Evolutionary conservation across 2,888 invertebrate species (phyloP).

Genomic region (Erpobdella octoculata): DNA sequence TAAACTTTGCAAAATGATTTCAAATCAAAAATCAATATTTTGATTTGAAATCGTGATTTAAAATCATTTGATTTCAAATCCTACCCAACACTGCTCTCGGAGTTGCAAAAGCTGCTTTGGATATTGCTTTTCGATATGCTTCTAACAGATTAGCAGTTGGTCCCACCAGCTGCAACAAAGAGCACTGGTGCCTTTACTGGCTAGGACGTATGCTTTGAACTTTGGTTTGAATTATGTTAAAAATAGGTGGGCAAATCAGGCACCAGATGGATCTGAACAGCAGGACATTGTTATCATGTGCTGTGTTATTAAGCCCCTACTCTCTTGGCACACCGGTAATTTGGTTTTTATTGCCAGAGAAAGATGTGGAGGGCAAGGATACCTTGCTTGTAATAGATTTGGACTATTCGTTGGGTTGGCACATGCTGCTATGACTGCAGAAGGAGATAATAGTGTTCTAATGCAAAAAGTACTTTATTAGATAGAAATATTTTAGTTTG

Average conservation of each 20-base stretch:
- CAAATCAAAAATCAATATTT: too few species aligned
- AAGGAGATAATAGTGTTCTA: constrained; percentile 41
- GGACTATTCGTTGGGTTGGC: constrained; percentile 39
- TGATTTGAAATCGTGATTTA: too few species aligned
- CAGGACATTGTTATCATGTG: constrained; percentile 41
- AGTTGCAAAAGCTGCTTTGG: constrained; percentile 34
- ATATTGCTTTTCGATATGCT: constrained; percentile 39
- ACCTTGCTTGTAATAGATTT: constrained; percentile 40
- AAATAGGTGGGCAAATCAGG: constrained; percentile 36
- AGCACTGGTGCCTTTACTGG: constrained; percentile 39
- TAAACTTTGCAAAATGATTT: too few species aligned
- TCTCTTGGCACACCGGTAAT: constrained; percentile 38
- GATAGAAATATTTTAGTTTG: neutral
- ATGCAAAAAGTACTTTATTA: constrained; percentile 39
- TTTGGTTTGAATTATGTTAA: constrained; percentile 41
- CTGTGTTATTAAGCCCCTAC: constrained; percentile 40
- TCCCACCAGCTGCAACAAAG: constrained; percentile 40
- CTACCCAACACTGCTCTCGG: constrained; percentile 13
- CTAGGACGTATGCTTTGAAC: constrained; percentile 40
- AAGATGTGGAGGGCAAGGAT: constrained; percentile 41
- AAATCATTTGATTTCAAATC: too few species aligned
- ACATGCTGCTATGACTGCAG: constrained; percentile 41
- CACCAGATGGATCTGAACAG: constrained; percentile 38
- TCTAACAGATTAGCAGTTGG: constrained; percentile 41
- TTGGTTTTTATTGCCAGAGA: constrained; percentile 38